These are phyloP conservation scores for Coturnix japonica DNA, from an alignment of 2,113 vertebrate genomes.

Conservation along the genomic window DNA sequence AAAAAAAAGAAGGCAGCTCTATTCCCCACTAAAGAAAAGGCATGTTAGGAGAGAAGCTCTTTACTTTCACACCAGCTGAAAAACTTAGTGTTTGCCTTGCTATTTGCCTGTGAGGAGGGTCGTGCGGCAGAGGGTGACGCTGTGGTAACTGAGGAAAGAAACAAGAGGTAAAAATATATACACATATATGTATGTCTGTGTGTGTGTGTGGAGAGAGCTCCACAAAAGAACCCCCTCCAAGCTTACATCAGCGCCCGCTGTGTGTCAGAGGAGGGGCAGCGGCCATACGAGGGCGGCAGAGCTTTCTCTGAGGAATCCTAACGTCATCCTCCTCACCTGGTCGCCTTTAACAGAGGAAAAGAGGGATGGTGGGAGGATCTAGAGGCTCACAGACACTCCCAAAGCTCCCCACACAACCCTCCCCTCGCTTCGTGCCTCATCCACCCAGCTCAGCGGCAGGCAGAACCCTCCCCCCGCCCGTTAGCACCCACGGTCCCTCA, in stretches of 20 bases:
- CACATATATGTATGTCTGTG: too few species aligned
- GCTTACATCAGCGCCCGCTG: background rate
- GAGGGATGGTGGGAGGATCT: too few species aligned
- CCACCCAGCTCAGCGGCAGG: accelerated
- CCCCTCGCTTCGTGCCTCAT: too few species aligned
- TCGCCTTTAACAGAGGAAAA: background rate
- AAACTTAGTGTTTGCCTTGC: accelerated
- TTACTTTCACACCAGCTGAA: background rate
- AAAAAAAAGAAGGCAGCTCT: too few species aligned
- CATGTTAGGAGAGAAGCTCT: accelerated
- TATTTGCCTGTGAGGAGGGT: too few species aligned
- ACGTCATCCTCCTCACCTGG: background rate
- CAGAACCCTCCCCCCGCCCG: accelerated
- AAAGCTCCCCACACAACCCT: too few species aligned
- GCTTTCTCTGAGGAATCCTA: accelerated
- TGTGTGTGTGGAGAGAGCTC: background rate
- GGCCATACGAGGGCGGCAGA: accelerated
- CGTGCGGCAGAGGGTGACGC: accelerated
- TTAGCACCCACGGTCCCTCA: too few species aligned
- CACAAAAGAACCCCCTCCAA: accelerated
- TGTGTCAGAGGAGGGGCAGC: accelerated
- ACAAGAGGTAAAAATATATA: too few species aligned
- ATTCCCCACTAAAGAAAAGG: background rate
- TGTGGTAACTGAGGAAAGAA: too few species aligned
- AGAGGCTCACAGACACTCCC: background rate